A percentile compares a stretch with the other conserved stretches of the same genome.
phyloP scores from a whole-genome alignment of 2,888 invertebrate genomes.

The Mythimna ferrago region DNA sequence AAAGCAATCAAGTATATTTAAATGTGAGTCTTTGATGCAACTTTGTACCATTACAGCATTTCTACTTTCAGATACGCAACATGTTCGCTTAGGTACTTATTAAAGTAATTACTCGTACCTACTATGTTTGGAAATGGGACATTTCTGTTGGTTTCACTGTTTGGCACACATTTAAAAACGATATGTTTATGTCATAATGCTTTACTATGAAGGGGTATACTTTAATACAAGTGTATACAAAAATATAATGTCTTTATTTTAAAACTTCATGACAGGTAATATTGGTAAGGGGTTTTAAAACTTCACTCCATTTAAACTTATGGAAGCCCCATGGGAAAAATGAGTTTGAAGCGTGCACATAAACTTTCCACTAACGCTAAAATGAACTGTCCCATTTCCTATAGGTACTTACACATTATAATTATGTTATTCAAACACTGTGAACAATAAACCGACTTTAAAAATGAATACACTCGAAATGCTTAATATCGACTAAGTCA shows the following conservation, averaged over 20 bases:
- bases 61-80: slow-evolving; percentile 47
- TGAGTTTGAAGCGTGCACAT: slow-evolving; percentile 52
- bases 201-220: slow-evolving; percentile 61
- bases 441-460: slow-evolving; percentile 73
- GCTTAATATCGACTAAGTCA: slow-evolving; percentile 77
- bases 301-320: slow-evolving; percentile 58
- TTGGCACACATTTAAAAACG: slow-evolving; percentile 83
- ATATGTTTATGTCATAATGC: slow-evolving; percentile 75
- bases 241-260: slow-evolving; percentile 66
- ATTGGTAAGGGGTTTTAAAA: slow-evolving; percentile 26
- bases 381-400: slow-evolving; percentile 76
- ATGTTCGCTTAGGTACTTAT: slow-evolving; percentile 50
- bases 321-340: slow-evolving; percentile 69
- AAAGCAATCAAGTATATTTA: slow-evolving; percentile 42
- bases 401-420: slow-evolving; percentile 64
- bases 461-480: slow-evolving; percentile 75
- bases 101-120: slow-evolving; percentile 57
- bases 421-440: slow-evolving; percentile 68
- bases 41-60: slow-evolving; percentile 67
- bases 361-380: slow-evolving; percentile 53
- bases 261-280: slow-evolving; percentile 30
- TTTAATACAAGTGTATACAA: slow-evolving; percentile 69
- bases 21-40: slow-evolving; percentile 63
- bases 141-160: slow-evolving; percentile 72
- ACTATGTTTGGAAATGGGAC: slow-evolving; percentile 77